A percentile compares a stretch with the other conserved stretches of the same genome.
Evolutionary conservation across 35 echinoderm and acorn worm genomes (phyloP).

Genomic region (Acanthaster planci): DNA sequence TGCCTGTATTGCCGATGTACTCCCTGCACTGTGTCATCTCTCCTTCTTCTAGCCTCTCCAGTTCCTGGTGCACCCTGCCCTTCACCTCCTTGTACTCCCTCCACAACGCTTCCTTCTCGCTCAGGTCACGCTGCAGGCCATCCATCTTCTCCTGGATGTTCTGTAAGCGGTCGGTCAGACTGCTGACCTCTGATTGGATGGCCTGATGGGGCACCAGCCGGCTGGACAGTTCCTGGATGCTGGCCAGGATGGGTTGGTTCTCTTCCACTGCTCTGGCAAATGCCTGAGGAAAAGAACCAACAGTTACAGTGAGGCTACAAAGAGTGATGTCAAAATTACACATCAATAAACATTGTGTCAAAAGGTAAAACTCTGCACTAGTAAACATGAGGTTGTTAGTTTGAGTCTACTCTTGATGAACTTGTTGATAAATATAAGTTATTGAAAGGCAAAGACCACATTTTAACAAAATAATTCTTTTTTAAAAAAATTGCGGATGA

Average conservation of each 20-base stretch:
- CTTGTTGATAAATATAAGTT: too few species aligned
- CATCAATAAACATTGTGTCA: too few species aligned
- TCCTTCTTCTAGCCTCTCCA: constrained; percentile 28
- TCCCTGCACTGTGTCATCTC: constrained; percentile 33
- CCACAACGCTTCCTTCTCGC: constrained; percentile 41
- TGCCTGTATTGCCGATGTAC: constrained; percentile 30
- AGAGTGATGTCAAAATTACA: not conserved
- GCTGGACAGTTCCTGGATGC: constrained; percentile 21
- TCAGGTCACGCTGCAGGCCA: not conserved
- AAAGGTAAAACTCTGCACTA: too few species aligned
- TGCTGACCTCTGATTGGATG: constrained; percentile 23
- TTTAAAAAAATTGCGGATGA: too few species aligned
- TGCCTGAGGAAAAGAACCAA: constrained; percentile 40
- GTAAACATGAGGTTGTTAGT: too few species aligned
- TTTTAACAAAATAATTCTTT: too few species aligned
- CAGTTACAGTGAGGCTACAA: too few species aligned
- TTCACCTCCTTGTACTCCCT: constrained; percentile 27
- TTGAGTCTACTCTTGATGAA: too few species aligned
- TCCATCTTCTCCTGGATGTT: not conserved
- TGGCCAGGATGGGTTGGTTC: constrained; percentile 49
- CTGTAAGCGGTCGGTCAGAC: constrained; percentile 38
- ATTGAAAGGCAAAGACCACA: too few species aligned
- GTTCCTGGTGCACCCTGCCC: not conserved
- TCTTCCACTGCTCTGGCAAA: constrained; percentile 28
- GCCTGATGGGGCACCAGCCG: constrained; percentile 12